Conservation (phyloP, 2,888 invertebrate genomes). For the Scaptomyza reducta region DNA sequence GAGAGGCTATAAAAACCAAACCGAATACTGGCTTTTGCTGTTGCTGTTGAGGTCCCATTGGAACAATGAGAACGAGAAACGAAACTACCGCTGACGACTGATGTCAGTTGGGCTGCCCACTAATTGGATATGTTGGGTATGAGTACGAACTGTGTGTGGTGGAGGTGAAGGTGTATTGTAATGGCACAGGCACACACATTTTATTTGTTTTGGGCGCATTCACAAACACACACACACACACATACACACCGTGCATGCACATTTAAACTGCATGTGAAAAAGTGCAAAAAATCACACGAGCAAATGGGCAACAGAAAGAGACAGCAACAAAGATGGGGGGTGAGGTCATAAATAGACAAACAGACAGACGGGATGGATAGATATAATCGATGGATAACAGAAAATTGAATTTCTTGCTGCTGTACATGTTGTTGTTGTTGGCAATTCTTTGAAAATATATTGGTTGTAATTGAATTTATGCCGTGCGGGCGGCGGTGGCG, state of each 20-base stretch:
- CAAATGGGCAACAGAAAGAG: slow-evolving; percentile 15
- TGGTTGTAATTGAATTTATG: slow-evolving; percentile 72
- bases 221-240: slow-evolving; percentile 23
- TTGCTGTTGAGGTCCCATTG: slow-evolving; percentile 22
- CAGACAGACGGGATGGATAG: slow-evolving; percentile 11
- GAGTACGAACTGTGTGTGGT: slow-evolving; percentile 1
- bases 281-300: slow-evolving; percentile 70
- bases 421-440: slow-evolving; percentile 30
- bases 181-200: slow-evolving; percentile 40
- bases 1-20: slow-evolving; percentile 57
- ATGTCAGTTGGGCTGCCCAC: slow-evolving; percentile 61
- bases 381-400: slow-evolving; percentile 58
- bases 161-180: slow-evolving; percentile 23
- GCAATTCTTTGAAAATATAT: slow-evolving; percentile 58
- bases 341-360: slow-evolving; percentile 13
- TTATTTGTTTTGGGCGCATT: slow-evolving; percentile 55
- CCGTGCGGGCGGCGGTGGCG: slow-evolving; percentile 20
- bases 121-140: slow-evolving; percentile 52
- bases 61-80: slow-evolving; percentile 55
- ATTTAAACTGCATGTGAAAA: slow-evolving; percentile 57
- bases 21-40: slow-evolving; percentile 6
- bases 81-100: slow-evolving; percentile 60
- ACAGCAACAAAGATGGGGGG: neutral
- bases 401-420: slow-evolving; percentile 59
- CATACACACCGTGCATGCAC: slow-evolving; percentile 13